A percentile compares a stretch with the other conserved stretches of the same genome.
Evolutionary conservation across 1,140 invertebrate genomes (phyloP).

Genomic region (Popillia japonica): DNA sequence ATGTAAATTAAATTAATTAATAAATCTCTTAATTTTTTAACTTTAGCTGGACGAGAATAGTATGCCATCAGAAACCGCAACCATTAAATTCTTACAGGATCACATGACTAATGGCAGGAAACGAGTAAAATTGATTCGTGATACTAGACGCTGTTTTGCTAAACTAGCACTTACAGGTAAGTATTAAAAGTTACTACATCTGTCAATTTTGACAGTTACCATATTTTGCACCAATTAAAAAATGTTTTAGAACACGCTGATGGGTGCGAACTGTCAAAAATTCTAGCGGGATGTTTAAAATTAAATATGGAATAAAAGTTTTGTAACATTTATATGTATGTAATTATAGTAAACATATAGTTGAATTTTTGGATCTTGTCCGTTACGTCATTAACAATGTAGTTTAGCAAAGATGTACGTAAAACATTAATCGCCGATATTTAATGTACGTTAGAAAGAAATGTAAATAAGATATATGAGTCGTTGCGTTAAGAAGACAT

Average conservation of each 20-base stretch:
- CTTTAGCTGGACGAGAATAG: constrained; percentile 52
- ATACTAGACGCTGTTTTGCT: constrained; percentile 53
- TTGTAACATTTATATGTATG: too few relatives aligned
- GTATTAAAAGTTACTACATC: constrained; percentile 29
- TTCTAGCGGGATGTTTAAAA: constrained; percentile 52
- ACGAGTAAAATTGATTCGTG: constrained; percentile 50
- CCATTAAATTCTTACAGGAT: constrained; percentile 55
- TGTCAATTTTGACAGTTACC: not conserved
- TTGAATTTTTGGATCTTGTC: too few relatives aligned
- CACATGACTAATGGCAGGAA: constrained; percentile 50
- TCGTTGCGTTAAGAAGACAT: too few relatives aligned
- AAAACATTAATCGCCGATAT: too few relatives aligned
- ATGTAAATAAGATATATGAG: too few relatives aligned
- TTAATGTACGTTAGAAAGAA: too few relatives aligned
- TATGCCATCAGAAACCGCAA: constrained; percentile 53
- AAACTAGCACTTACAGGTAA: constrained; percentile 52
- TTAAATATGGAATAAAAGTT: constrained; percentile 49
- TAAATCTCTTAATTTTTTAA: too few relatives aligned
- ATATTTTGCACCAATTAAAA: not conserved
- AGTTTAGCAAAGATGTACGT: too few relatives aligned
- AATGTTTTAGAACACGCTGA: constrained; percentile 49
- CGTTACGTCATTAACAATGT: too few relatives aligned
- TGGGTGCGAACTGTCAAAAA: constrained; percentile 53
- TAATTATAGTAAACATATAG: too few relatives aligned
- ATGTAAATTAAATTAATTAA: too few relatives aligned